phyloP scores from a whole-genome alignment of 64 coral and sea anemone species.

The Montipora capricornis region DNA sequence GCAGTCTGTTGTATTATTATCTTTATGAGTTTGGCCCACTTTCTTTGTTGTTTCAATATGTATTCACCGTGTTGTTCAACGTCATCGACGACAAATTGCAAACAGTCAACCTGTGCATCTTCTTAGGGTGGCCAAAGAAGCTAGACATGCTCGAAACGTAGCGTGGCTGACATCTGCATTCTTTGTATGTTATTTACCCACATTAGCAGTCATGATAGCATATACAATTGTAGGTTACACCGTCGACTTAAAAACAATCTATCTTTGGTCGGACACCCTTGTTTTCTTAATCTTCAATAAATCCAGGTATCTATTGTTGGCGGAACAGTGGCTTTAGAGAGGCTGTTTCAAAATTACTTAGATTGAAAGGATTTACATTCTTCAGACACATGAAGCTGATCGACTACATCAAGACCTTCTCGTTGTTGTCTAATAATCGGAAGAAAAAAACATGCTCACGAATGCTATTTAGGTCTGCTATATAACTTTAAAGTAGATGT shows the following conservation, averaged over 20 bases:
- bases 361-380: neutral
- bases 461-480: no score
- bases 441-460: no score
- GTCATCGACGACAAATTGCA: slow-evolving; percentile 68
- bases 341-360: slow-evolving; percentile 50
- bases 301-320: slow-evolving; percentile 62
- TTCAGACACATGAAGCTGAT: neutral
- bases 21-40: slow-evolving; percentile 54
- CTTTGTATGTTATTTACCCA: slow-evolving; percentile 58
- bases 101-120: neutral
- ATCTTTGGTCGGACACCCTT: slow-evolving; percentile 57
- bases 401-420: neutral
- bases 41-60: slow-evolving; percentile 78
- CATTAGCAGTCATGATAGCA: slow-evolving; percentile 41
- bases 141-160: slow-evolving; percentile 26
- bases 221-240: slow-evolving; percentile 52
- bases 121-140: neutral
- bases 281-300: slow-evolving; percentile 65
- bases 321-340: slow-evolving; percentile 49
- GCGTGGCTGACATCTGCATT: slow-evolving; percentile 45
- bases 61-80: slow-evolving; percentile 75
- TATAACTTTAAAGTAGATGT: no score
- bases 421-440: neutral
- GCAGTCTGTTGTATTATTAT: slow-evolving; percentile 65
- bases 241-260: slow-evolving; percentile 43